Base-by-base conservation (phyloP, 2,113 vertebrate species). In the Macheiramphus alcinus region DNA sequence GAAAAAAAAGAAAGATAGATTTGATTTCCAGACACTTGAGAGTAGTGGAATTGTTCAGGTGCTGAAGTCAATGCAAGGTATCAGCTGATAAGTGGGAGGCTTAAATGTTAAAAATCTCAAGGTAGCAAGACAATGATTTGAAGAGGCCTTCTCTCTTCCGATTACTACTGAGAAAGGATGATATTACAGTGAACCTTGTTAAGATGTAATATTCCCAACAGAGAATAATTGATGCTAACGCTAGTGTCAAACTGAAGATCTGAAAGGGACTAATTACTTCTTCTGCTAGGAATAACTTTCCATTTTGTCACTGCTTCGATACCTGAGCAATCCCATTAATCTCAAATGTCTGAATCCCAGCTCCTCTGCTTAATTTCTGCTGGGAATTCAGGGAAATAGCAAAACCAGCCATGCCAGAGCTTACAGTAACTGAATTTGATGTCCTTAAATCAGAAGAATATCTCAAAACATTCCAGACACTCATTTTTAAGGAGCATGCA, bases 201-300 rank as follows among this genome's bases (percentile, higher is more conserved):
- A 87, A 95, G 76, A 85, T 13, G 62, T 66, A 96, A 82, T 95
- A 95, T 91, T 95, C 87, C 70, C 96, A 94, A 70, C 74, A 87
- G 89, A 95, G 78, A 79, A 94, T 87, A 96, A 95, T 62, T 93
- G 94, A 94, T 93, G 85, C 61, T 88, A 95, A 85, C 14, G 16
- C 52, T 95, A 48, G 70, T 91, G 84, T 94, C 95, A 96, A 85
- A 95, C 23, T 87, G 70, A 88, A 94, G 48, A 87, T 36, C 62
- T 95, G 97, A 95, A 94, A 94, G 78, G 78, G 48, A 87, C 48
- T 94, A 87, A 94, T 93, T 88, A 88, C 14, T 4, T 95, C 86
- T 94, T 74, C 86, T 96, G 74, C 81, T 80, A 94, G 73, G 86
- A 95, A 94, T 84, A 91, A 87, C 80, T 67, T 94, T 80, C 50